Evolutionary conservation across 2,797 vertebrate genomes (phyloP).

Genomic region (Gallirallus australis): DNA sequence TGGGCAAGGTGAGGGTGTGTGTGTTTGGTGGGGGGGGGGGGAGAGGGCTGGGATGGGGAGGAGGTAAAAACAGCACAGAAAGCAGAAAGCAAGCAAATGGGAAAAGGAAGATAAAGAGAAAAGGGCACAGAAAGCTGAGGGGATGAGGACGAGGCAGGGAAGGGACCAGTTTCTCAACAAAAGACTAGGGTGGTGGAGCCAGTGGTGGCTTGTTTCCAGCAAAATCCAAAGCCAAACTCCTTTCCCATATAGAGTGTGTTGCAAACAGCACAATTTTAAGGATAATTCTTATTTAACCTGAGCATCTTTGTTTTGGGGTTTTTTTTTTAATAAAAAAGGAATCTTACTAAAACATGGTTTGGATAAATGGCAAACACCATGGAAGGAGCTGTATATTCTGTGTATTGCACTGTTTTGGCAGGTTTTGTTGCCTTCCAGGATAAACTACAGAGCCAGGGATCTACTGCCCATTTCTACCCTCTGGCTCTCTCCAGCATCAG

Average conservation of each 20-base stretch:
- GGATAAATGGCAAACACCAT: neutral
- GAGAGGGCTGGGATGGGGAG: too few relatives aligned
- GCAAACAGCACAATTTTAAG: neutral
- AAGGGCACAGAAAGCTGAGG: neutral
- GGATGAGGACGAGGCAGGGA: neutral
- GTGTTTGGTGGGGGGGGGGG: too few relatives aligned
- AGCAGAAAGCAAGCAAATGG: neutral
- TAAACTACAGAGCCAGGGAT: fast-evolving
- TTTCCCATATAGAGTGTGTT: fast-evolving
- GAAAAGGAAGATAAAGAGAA: neutral
- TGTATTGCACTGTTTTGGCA: neutral
- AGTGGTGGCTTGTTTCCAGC: neutral
- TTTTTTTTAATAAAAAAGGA: neutral
- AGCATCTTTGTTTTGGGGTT: fast-evolving
- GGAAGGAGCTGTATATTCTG: neutral
- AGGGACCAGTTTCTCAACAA: neutral
- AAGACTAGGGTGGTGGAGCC: fast-evolving
- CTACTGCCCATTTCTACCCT: neutral
- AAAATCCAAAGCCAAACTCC: neutral
- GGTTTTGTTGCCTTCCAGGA: neutral
- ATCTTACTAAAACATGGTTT: fast-evolving
- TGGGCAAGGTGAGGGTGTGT: neutral
- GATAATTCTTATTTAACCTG: neutral
- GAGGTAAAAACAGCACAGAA: neutral
- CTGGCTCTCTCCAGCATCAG: neutral